Evolutionary conservation across 2,888 invertebrate genomes (phyloP).

Genomic region (Trisateles emortualis): DNA sequence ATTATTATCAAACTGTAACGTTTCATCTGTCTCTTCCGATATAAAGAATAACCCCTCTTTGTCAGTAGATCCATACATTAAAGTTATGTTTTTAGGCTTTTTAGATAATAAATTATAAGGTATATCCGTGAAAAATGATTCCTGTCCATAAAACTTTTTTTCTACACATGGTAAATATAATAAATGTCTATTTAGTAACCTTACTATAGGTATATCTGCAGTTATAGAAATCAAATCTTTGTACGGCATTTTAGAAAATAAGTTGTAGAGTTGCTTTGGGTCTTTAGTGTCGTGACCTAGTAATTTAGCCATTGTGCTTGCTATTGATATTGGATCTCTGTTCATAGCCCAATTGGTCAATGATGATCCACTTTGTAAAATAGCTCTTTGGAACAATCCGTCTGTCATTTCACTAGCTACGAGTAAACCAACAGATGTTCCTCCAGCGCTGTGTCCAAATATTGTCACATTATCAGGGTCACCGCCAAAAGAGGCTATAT

Average conservation of each 20-base stretch:
- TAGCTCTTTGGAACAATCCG: slow-evolving; percentile 71
- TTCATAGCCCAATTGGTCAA: slow-evolving; percentile 70
- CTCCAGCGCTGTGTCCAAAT: slow-evolving; percentile 75
- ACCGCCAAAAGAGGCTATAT: slow-evolving; percentile 72
- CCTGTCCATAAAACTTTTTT: slow-evolving; percentile 60
- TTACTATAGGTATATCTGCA: slow-evolving; percentile 59
- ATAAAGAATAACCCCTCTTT: slow-evolving; percentile 66
- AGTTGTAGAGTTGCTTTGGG: slow-evolving; percentile 66
- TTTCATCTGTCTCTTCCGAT: slow-evolving; percentile 46
- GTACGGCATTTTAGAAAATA: slow-evolving; percentile 60
- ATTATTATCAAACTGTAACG: slow-evolving; percentile 55
- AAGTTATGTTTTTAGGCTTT: slow-evolving; percentile 59
- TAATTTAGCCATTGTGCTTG: slow-evolving; percentile 65
- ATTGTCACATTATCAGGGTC: slow-evolving; percentile 69
- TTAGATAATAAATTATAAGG: slow-evolving; percentile 67
- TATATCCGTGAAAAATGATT: slow-evolving; percentile 66
- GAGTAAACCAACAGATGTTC: slow-evolving; percentile 60
- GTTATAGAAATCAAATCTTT: slow-evolving; percentile 58
- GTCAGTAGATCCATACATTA: slow-evolving; percentile 69
- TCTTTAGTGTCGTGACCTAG: slow-evolving; percentile 66
- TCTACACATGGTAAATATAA: slow-evolving; percentile 69
- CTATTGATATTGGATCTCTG: slow-evolving; percentile 66
- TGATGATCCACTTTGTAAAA: slow-evolving; percentile 75
- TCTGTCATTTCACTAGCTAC: slow-evolving; percentile 65
- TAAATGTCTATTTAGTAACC: slow-evolving; percentile 54